These are phyloP conservation scores for Drosophila dunni DNA, from an alignment of 1,140 invertebrate genomes.

Conservation along the genomic window DNA sequence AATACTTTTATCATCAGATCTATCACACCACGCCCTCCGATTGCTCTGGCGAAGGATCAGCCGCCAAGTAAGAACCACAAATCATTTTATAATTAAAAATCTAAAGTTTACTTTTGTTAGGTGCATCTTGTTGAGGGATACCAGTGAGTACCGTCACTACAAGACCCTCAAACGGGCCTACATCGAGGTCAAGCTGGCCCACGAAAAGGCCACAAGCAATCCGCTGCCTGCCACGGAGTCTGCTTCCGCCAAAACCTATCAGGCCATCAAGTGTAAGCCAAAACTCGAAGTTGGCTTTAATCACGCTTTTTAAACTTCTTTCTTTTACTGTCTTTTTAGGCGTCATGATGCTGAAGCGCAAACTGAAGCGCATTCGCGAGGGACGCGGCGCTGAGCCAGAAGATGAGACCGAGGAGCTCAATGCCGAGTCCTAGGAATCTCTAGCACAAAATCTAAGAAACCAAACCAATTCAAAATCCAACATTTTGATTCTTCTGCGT, in stretches of 20 bases:
- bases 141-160: constrained; percentile 77
- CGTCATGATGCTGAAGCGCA: constrained; percentile 82
- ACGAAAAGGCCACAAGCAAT: constrained; percentile 65
- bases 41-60: constrained; percentile 80
- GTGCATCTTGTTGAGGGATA: constrained; percentile 79
- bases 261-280: constrained; percentile 81
- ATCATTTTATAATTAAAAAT: not conserved
- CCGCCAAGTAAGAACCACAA: constrained; percentile 65
- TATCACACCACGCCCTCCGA: constrained; percentile 78
- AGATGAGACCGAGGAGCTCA: constrained; percentile 71
- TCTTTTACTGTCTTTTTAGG: constrained; percentile 43
- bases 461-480: constrained; percentile 9
- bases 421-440: constrained; percentile 29
- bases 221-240: constrained; percentile 59
- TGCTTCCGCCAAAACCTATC: constrained; percentile 80
- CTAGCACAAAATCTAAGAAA: constrained; percentile 26
- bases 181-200: constrained; percentile 77
- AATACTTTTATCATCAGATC: constrained; percentile 84
- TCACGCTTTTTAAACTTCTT: not conserved
- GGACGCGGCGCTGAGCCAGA: constrained; percentile 76
- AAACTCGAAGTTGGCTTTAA: not conserved
- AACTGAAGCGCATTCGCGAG: constrained; percentile 82
- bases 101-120: constrained; percentile 24
- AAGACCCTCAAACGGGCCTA: constrained; percentile 79
- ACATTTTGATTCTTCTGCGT: constrained; percentile 27